Conservation (phyloP, 2,113 vertebrate genomes). For the Cettia cetti region DNA sequence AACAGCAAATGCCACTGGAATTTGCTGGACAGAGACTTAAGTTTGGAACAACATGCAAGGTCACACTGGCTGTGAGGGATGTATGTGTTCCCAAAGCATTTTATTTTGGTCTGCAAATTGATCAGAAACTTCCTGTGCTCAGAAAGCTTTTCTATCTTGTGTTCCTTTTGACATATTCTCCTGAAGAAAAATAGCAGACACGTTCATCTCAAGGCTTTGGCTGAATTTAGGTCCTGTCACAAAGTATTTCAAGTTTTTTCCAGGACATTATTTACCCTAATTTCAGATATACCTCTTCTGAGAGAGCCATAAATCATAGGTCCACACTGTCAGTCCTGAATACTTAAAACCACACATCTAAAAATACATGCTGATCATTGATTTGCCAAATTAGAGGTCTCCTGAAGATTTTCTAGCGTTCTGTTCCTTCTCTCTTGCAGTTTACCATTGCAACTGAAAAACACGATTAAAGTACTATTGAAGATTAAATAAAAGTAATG, state of each 20-base stretch:
- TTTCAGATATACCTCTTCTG: background rate
- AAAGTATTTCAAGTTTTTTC: background rate
- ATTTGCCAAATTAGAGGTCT: background rate
- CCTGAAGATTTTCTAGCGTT: background rate
- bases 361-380: background rate
- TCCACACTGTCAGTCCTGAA: background rate
- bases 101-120: background rate
- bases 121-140: background rate
- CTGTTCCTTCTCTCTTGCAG: background rate
- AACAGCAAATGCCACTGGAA: background rate
- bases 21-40: background rate
- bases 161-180: background rate
- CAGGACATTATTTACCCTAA: background rate
- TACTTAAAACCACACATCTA: background rate
- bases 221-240: background rate
- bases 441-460: background rate
- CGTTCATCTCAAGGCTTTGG: background rate
- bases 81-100: background rate
- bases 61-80: background rate
- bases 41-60: background rate
- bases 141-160: background rate
- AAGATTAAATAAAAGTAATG: conserved; percentile 29
- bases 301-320: background rate
- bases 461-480: background rate
- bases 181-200: conserved; percentile 8